Evolutionary conservation across 2,797 vertebrate species (phyloP).

Genomic region (Adelosebastes latens): DNA sequence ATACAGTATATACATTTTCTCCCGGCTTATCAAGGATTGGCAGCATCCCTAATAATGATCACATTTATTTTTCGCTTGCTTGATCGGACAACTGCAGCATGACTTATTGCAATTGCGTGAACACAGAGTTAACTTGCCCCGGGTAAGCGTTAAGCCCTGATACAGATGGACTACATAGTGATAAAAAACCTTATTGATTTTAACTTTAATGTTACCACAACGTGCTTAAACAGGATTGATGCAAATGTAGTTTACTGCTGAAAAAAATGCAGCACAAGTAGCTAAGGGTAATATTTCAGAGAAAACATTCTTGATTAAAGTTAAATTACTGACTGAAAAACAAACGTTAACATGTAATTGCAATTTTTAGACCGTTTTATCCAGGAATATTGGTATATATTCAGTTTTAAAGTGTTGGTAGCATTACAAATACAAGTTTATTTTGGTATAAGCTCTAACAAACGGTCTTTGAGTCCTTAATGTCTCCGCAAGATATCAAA

Average conservation of each 20-base stretch:
- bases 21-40: background rate
- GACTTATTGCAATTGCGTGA: accelerated
- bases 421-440: background rate
- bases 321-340: background rate
- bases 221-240: background rate
- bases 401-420: background rate
- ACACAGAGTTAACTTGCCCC: no score
- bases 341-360: background rate
- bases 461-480: conserved; percentile 5
- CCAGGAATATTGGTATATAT: background rate
- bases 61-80: no score
- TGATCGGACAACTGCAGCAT: no score
- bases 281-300: background rate
- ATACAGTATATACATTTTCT: background rate
- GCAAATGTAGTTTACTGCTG: background rate
- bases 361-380: background rate
- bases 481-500: conserved; percentile 27
- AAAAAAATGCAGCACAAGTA: background rate
- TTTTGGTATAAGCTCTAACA: background rate
- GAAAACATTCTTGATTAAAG: background rate
- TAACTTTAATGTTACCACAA: background rate
- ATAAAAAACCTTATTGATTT: background rate
- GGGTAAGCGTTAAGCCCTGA: no score
- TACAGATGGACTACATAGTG: background rate
- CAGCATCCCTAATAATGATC: no score